These are phyloP conservation scores for Resseliella maxima DNA, from an alignment of 2,888 invertebrate species.

Conservation along the genomic window DNA sequence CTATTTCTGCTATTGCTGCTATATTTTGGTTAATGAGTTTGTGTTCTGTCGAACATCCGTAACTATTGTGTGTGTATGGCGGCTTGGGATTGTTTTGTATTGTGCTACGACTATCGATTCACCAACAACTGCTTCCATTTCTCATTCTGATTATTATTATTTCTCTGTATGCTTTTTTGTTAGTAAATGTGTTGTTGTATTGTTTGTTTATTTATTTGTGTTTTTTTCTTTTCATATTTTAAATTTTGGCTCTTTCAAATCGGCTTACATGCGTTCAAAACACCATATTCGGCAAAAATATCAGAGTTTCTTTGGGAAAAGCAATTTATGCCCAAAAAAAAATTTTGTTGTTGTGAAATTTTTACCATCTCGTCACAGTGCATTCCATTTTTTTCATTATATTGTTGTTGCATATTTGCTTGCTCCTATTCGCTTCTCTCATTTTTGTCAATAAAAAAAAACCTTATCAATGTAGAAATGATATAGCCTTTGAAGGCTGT, in stretches of 20 bases:
- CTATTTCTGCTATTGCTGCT: not conserved
- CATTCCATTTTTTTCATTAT: not conserved
- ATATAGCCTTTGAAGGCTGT: too few relatives aligned
- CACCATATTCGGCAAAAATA: slow-evolving; percentile 39
- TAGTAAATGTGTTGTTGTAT: not conserved
- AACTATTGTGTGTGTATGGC: slow-evolving; percentile 45
- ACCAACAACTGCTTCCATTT: slow-evolving; percentile 41
- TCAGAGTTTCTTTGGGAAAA: slow-evolving; percentile 4
- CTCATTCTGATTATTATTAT: slow-evolving; percentile 47
- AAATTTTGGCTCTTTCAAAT: slow-evolving; percentile 34
- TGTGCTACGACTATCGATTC: slow-evolving; percentile 26
- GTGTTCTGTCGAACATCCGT: not conserved
- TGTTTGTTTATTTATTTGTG: not conserved
- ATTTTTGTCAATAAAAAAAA: too few relatives aligned
- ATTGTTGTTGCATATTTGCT: not conserved
- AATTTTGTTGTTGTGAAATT: slow-evolving; percentile 36
- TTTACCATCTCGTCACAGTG: not conserved
- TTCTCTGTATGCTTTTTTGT: not conserved
- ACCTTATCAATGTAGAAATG: too few relatives aligned
- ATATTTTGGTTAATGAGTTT: slow-evolving; percentile 39
- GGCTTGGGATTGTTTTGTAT: slow-evolving; percentile 33
- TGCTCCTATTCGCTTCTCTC: not conserved
- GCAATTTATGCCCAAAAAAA: slow-evolving; percentile 48
- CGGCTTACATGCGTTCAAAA: slow-evolving; percentile 53
- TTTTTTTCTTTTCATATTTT: not conserved